These are phyloP conservation scores for Enteromius mattozi DNA, from an alignment of 2,797 vertebrate species.

Conservation along the genomic window DNA sequence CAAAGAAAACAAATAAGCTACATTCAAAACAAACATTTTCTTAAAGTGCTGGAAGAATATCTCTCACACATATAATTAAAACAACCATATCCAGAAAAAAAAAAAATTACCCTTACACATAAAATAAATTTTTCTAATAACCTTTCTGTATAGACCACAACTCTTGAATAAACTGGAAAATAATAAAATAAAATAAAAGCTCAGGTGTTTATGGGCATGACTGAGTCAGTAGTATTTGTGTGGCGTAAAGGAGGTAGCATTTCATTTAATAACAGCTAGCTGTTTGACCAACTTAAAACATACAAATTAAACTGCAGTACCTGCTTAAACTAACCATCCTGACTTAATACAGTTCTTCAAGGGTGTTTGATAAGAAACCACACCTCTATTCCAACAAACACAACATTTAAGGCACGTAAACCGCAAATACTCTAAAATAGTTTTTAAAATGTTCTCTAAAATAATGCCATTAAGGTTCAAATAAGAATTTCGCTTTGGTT, in stretches of 20 bases:
- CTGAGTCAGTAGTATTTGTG: slow-evolving; percentile 55
- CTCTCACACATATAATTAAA: slow-evolving; percentile 39
- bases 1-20: slow-evolving; percentile 35
- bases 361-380: slow-evolving; percentile 16
- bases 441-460: slow-evolving; percentile 9
- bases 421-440: slow-evolving; percentile 2
- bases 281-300: slow-evolving; percentile 10
- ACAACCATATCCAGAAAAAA: not conserved
- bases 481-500: slow-evolving; percentile 3
- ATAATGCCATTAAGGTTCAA: not conserved
- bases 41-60: slow-evolving; percentile 59
- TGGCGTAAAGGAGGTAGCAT: slow-evolving; percentile 48
- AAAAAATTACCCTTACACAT: not conserved
- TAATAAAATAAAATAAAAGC: slow-evolving; percentile 6
- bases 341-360: not conserved
- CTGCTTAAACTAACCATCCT: not conserved
- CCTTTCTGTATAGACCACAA: not conserved
- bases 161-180: not conserved
- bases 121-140: slow-evolving; percentile 15
- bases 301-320: not conserved
- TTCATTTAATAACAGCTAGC: slow-evolving; percentile 16
- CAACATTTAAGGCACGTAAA: slow-evolving; percentile 33
- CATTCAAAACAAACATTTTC: slow-evolving; percentile 45
- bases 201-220: slow-evolving; percentile 5
- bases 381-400: slow-evolving; percentile 4